Evolutionary conservation across 2,888 invertebrate species (phyloP).

Genomic region (Lumbricus terrestris): DNA sequence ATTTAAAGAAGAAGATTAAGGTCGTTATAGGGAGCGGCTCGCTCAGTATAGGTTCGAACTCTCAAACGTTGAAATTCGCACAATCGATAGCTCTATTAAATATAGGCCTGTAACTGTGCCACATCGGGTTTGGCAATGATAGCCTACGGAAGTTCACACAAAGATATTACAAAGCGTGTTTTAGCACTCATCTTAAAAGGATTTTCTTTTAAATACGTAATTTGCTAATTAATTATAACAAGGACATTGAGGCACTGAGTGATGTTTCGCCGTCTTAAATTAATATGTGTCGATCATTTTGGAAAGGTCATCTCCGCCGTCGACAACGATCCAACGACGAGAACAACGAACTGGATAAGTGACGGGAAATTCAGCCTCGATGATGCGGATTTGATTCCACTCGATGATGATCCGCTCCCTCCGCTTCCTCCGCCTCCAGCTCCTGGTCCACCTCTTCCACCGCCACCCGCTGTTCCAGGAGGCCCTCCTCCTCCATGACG

Average conservation of each 20-base stretch:
- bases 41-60: too few relatives aligned
- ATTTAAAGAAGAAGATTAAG: neutral
- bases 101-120: too few relatives aligned
- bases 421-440: neutral
- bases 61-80: too few relatives aligned
- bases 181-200: neutral
- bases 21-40: too few relatives aligned
- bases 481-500: neutral
- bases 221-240: neutral
- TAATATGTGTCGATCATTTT: neutral
- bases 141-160: neutral
- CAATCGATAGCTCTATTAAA: too few relatives aligned
- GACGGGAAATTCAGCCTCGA: constrained; percentile 7
- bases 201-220: neutral
- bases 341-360: neutral
- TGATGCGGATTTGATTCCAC: neutral
- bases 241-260: neutral
- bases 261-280: neutral
- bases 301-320: neutral
- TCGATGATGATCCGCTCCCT: neutral
- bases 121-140: neutral
- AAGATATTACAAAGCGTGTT: neutral
- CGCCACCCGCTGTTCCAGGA: neutral
- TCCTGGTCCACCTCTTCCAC: neutral
- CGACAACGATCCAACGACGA: neutral